Conservation (phyloP, 1,140 invertebrate species). For the Bombus superbus region DNA sequence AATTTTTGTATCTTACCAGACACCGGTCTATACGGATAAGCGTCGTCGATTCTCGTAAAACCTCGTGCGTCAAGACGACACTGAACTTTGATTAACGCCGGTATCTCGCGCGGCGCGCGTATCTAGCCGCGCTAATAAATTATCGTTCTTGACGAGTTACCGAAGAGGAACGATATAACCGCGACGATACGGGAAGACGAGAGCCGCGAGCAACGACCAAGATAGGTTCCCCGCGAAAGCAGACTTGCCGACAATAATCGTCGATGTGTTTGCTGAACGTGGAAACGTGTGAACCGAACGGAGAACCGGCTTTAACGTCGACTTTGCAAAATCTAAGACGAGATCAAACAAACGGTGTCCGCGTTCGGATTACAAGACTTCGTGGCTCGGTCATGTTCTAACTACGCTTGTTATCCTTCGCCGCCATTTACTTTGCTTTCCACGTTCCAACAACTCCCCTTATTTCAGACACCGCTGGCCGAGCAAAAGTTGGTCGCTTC, state of each 20-base stretch:
- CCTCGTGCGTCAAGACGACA: too few relatives aligned
- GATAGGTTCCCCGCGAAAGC: neutral
- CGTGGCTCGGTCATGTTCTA: conserved; percentile 21
- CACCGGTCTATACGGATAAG: too few relatives aligned
- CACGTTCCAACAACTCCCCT: neutral
- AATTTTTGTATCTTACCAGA: neutral
- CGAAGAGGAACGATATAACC: neutral
- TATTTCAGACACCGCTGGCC: neutral
- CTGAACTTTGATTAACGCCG: conserved; percentile 51
- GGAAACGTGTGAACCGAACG: conserved; percentile 50
- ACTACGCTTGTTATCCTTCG: conserved; percentile 31
- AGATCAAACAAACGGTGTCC: conserved; percentile 59
- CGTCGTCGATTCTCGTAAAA: too few relatives aligned
- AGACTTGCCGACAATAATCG: neutral
- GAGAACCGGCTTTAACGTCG: conserved; percentile 50
- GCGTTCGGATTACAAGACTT: conserved; percentile 47
- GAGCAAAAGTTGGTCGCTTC: neutral
- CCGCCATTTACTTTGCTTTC: neutral
- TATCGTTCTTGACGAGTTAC: conserved; percentile 64
- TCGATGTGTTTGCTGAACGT: conserved; percentile 50
- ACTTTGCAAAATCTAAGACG: conserved; percentile 61
- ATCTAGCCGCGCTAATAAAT: conserved; percentile 62
- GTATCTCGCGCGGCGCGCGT: neutral
- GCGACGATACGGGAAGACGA: neutral
- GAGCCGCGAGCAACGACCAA: neutral